Conservation (phyloP, 2,113 vertebrate genomes). For the Myrmecophaga tridactyla region DNA sequence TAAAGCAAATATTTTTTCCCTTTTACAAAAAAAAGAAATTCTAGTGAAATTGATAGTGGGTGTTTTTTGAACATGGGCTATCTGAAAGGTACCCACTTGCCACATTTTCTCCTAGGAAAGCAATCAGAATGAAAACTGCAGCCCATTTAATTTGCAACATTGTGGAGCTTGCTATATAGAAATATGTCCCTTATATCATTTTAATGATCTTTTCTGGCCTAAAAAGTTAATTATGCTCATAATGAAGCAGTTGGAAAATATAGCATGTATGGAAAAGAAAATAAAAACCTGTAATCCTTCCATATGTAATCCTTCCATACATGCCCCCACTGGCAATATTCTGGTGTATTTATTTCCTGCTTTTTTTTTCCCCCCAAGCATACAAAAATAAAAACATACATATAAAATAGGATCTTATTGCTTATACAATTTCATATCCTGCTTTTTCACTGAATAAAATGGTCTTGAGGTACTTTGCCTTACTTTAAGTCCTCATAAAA, state of each 20-base stretch:
- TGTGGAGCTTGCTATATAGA: not conserved
- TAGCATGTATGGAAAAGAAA: not conserved
- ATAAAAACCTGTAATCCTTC: not conserved
- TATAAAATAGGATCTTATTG: not conserved
- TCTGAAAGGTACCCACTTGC: not conserved
- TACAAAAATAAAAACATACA: slow-evolving; percentile 12
- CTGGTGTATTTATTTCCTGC: not conserved
- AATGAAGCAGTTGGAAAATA: not conserved
- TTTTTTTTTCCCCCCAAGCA: slow-evolving; percentile 2
- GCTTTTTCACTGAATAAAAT: not conserved
- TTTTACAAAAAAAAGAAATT: not conserved
- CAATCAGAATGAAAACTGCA: not conserved
- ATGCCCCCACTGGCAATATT: not conserved
- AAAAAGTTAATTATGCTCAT: not conserved
- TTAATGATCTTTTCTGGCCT: slow-evolving; percentile 1
- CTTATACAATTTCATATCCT: not conserved
- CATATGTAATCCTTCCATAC: not conserved
- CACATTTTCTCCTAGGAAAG: not conserved
- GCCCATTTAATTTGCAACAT: not conserved
- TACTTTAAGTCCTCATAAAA: not conserved
- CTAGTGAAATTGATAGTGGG: not conserved
- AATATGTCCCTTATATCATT: not conserved
- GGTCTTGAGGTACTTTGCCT: not conserved
- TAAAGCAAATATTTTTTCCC: not conserved
- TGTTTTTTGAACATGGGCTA: not conserved